Evolutionary conservation across 2,888 invertebrate species (phyloP).

Genomic region (Flexamia atlantica): DNA sequence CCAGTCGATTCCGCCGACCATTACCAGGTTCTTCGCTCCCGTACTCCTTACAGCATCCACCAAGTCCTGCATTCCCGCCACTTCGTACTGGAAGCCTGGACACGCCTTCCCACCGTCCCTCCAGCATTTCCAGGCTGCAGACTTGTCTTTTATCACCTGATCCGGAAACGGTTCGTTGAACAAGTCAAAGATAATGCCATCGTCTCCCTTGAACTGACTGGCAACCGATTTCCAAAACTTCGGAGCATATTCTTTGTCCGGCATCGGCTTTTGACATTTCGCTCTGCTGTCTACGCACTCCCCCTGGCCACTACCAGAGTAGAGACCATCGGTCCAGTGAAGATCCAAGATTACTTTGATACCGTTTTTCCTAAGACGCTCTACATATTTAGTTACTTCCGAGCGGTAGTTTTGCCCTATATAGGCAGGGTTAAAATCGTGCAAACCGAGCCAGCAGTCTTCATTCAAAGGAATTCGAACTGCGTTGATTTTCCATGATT

Average conservation of each 20-base stretch:
- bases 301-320: slow-evolving; percentile 1
- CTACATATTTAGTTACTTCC: background rate
- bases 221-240: slow-evolving; percentile 40
- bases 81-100: slow-evolving; percentile 8
- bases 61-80: slow-evolving; percentile 25
- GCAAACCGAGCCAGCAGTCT: slow-evolving; percentile 26
- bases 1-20: slow-evolving; percentile 19
- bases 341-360: slow-evolving; percentile 24
- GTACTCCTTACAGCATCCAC: slow-evolving; percentile 2
- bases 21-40: slow-evolving; percentile 12
- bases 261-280: slow-evolving; percentile 41
- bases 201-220: background rate
- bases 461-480: slow-evolving; percentile 27
- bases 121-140: slow-evolving; percentile 27
- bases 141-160: background rate
- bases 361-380: background rate
- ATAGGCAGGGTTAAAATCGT: background rate
- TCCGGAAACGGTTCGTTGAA: slow-evolving; percentile 48
- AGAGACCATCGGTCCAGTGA: slow-evolving; percentile 21
- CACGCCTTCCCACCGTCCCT: background rate
- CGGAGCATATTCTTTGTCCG: slow-evolving; percentile 28
- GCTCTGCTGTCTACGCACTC: background rate
- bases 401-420: background rate
- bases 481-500: slow-evolving; percentile 26
- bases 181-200: slow-evolving; percentile 28